These are phyloP conservation scores for Lerema accius DNA, from an alignment of 1,140 invertebrate species.

Conservation along the genomic window DNA sequence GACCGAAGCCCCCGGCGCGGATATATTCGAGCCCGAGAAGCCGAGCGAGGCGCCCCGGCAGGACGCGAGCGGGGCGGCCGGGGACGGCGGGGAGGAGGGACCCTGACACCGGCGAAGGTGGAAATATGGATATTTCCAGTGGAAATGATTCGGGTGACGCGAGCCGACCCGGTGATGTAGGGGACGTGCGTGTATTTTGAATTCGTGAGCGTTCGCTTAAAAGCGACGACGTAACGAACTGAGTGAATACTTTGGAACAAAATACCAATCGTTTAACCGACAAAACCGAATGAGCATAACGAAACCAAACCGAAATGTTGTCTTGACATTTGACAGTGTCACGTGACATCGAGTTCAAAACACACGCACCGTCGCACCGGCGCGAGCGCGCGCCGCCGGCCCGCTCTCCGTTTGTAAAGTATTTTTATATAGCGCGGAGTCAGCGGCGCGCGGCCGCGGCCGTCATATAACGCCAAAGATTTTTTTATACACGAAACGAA, in stretches of 20 bases:
- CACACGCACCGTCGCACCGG: constrained; percentile 11
- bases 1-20: too few species aligned
- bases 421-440: constrained; percentile 21
- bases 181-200: not conserved
- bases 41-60: too few species aligned
- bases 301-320: too few species aligned
- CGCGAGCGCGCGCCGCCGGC: constrained; percentile 26
- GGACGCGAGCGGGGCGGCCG: not conserved
- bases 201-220: too few species aligned
- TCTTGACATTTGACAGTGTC: too few species aligned
- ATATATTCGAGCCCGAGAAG: constrained; percentile 28
- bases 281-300: too few species aligned
- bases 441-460: constrained; percentile 28
- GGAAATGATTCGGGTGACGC: constrained; percentile 76
- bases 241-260: too few species aligned
- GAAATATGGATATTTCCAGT: constrained; percentile 74
- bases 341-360: not conserved
- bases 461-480: constrained; percentile 73
- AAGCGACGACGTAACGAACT: too few species aligned
- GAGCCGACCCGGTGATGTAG: constrained; percentile 13
- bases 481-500: constrained; percentile 72
- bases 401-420: constrained; percentile 14
- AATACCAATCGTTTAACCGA: too few species aligned
- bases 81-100: constrained; percentile 38
- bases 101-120: constrained; percentile 61